Evolutionary conservation across 2,113 vertebrate species (phyloP).

Genomic region (Eulemur rufifrons): DNA sequence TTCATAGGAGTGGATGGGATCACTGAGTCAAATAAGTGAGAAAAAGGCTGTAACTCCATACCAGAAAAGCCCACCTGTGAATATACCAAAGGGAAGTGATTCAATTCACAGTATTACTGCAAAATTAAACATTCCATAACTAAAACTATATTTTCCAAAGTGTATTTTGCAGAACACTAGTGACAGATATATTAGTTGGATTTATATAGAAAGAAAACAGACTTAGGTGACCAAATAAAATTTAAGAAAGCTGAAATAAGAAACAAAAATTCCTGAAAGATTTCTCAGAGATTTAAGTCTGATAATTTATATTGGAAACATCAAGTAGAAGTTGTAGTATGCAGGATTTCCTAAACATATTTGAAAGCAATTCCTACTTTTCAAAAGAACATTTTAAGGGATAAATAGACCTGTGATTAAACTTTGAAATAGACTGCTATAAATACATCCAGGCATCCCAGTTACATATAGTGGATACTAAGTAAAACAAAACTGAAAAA

Average conservation of each 20-base stretch:
- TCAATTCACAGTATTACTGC: neutral
- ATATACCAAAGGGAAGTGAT: neutral
- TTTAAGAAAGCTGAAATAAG: neutral
- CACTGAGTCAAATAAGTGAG: neutral
- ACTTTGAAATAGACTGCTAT: neutral
- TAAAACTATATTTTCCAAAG: neutral
- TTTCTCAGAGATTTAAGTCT: neutral
- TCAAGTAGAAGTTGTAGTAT: neutral
- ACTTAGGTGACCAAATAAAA: constrained; percentile 1
- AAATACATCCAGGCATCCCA: neutral
- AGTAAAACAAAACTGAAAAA: neutral
- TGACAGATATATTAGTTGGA: neutral
- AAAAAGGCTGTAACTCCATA: neutral
- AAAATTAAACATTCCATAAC: neutral
- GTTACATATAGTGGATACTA: neutral
- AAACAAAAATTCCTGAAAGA: neutral
- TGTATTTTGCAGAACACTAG: neutral
- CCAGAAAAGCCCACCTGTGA: neutral
- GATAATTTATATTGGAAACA: neutral
- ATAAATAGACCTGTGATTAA: neutral
- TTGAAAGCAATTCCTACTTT: neutral
- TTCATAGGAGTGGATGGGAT: neutral
- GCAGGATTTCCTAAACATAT: neutral
- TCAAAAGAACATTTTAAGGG: neutral
- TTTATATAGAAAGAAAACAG: neutral